phyloP scores from a whole-genome alignment of 2,888 invertebrate genomes.

The Euphydryas editha region DNA sequence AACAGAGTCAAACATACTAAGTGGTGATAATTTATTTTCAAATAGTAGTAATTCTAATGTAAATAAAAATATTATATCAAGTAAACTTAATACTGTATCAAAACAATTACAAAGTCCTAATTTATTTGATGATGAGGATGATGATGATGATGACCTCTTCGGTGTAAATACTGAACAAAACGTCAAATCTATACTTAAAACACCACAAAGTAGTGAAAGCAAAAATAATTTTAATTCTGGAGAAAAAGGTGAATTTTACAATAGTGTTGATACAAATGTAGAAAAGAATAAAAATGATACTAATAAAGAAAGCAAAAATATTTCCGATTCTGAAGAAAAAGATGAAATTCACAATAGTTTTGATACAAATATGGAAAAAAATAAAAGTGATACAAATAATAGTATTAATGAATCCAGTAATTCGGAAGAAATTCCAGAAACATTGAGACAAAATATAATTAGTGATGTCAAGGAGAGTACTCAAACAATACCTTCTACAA shows the following conservation, averaged over 20 bases:
- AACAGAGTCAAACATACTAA: slow-evolving; percentile 13
- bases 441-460: not conserved
- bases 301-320: slow-evolving; percentile 1
- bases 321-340: slow-evolving; percentile 9
- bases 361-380: not conserved
- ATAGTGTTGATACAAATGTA: not conserved
- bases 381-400: not conserved
- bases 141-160: slow-evolving; percentile 45
- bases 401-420: not conserved
- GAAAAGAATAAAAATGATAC: not conserved
- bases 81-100: slow-evolving; percentile 17
- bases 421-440: not conserved
- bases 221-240: not conserved
- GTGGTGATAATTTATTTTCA: slow-evolving; percentile 21
- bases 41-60: slow-evolving; percentile 23
- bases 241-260: slow-evolving; percentile 12
- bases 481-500: not conserved
- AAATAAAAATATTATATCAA: slow-evolving; percentile 22
- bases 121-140: slow-evolving; percentile 64
- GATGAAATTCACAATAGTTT: not conserved
- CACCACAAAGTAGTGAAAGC: slow-evolving; percentile 8
- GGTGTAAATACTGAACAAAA: slow-evolving; percentile 26
- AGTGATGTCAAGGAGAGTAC: not conserved
- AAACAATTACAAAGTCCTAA: slow-evolving; percentile 34
- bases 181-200: slow-evolving; percentile 18